Conservation (phyloP, 2,888 invertebrate species). For the Stenodera caucasica region DNA sequence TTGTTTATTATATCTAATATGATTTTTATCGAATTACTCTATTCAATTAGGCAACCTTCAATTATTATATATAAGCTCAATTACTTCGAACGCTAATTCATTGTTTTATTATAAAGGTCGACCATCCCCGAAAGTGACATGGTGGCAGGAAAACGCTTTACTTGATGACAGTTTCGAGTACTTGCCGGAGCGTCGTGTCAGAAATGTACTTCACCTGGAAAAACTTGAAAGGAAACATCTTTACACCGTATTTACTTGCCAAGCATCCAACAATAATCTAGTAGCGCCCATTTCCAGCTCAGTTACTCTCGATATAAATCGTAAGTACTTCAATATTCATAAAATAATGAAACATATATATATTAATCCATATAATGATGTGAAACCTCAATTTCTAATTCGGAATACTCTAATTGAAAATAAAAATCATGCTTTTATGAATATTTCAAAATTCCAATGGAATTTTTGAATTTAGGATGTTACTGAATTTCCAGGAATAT, state of each 20-base stretch:
- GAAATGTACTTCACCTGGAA: constrained; percentile 70
- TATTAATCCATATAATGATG: too few relatives aligned
- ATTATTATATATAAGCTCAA: background rate
- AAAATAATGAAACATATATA: too few relatives aligned
- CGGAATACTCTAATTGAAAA: too few relatives aligned
- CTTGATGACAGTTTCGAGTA: constrained; percentile 71
- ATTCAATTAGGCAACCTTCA: background rate
- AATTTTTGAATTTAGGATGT: too few relatives aligned
- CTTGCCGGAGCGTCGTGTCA: constrained; percentile 66
- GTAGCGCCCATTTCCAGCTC: constrained; percentile 69
- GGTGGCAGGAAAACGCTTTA: constrained; percentile 76
- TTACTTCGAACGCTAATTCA: background rate
- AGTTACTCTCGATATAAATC: constrained; percentile 70
- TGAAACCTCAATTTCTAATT: too few relatives aligned
- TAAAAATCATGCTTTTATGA: too few relatives aligned
- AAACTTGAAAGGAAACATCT: constrained; percentile 70
- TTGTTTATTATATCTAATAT: constrained; percentile 1
- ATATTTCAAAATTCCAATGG: too few relatives aligned
- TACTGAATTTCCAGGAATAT: too few relatives aligned
- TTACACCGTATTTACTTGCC: constrained; percentile 68
- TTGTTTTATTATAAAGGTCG: constrained; percentile 60
- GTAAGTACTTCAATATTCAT: constrained; percentile 59
- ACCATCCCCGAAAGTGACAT: constrained; percentile 73
- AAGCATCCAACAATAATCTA: constrained; percentile 73
- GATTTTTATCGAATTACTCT: constrained; percentile 6